Percentiles rank a stretch among this genome's conserved stretches.
Conservation (phyloP, 2,888 invertebrate species). For the Andrena marginata region DNA sequence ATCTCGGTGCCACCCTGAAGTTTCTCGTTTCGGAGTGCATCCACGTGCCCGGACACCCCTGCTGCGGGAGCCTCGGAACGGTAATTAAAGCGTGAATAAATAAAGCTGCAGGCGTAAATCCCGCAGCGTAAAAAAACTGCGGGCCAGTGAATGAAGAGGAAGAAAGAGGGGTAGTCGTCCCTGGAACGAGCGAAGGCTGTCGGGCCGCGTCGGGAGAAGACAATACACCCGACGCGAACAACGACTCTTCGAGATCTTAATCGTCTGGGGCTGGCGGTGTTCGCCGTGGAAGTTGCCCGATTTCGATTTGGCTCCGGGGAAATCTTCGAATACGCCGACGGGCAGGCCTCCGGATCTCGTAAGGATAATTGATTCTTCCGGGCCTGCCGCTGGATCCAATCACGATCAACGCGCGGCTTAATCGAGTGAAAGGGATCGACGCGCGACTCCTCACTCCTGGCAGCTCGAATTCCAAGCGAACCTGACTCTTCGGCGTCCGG, state of each 20-base stretch:
- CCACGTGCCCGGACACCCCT: slow-evolving; percentile 66
- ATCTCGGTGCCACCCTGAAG: slow-evolving; percentile 79
- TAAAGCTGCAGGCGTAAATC: slow-evolving; percentile 82
- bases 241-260: slow-evolving; percentile 38
- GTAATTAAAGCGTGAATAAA: slow-evolving; percentile 84
- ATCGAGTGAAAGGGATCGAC: slow-evolving; percentile 65
- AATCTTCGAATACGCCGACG: slow-evolving; percentile 3
- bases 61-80: slow-evolving; percentile 70
- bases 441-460: slow-evolving; percentile 48
- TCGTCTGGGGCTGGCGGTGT: slow-evolving; percentile 33
- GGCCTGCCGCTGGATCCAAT: slow-evolving; percentile 64
- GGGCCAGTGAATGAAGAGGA: slow-evolving; percentile 51
- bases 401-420: slow-evolving; percentile 65
- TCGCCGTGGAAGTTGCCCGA: slow-evolving; percentile 5
- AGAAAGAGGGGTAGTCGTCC: slow-evolving; percentile 19
- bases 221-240: slow-evolving; percentile 33
- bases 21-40: slow-evolving; percentile 80
- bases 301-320: neutral
- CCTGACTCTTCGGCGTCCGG: slow-evolving; percentile 14
- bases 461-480: slow-evolving; percentile 36
- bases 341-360: slow-evolving; percentile 41
- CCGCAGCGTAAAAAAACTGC: slow-evolving; percentile 65
- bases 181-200: neutral
- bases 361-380: slow-evolving; percentile 71
- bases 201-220: neutral